Evolutionary conservation across 2,113 vertebrate genomes (phyloP).

Genomic region (Urocynchramus pylzowi): DNA sequence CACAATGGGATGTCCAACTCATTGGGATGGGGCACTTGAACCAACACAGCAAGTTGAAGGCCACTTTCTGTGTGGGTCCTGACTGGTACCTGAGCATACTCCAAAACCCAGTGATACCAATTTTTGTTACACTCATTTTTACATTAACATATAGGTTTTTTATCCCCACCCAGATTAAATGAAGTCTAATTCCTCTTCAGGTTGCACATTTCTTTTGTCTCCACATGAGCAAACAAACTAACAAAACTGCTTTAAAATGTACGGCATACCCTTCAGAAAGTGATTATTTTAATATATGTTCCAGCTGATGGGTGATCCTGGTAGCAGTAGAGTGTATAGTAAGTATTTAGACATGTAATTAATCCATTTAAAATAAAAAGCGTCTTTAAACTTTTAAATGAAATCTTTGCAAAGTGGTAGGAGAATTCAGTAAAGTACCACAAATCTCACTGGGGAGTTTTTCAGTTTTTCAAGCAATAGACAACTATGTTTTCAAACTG

Average conservation of each 20-base stretch:
- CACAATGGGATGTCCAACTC: neutral
- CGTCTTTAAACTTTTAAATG: neutral
- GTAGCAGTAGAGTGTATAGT: neutral
- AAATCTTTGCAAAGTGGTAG: neutral
- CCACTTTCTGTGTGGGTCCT: neutral
- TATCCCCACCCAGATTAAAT: neutral
- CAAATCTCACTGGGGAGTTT: neutral
- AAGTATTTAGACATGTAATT: neutral
- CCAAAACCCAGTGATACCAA: neutral
- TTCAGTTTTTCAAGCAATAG: neutral
- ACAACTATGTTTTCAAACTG: neutral
- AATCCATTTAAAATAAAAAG: neutral
- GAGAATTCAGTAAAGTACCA: neutral
- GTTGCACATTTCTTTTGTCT: neutral
- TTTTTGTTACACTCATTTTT: neutral
- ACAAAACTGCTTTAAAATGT: neutral
- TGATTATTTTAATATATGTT: neutral
- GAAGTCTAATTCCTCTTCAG: neutral
- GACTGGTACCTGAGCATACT: rapidly evolving
- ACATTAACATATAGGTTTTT: neutral
- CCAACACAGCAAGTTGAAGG: neutral
- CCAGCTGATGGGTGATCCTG: neutral
- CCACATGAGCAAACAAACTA: neutral
- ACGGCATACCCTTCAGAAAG: neutral
- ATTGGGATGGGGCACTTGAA: neutral